Evolutionary conservation across 1,140 invertebrate genomes (phyloP).

Genomic region (Caenorhabditis brenneri): DNA sequence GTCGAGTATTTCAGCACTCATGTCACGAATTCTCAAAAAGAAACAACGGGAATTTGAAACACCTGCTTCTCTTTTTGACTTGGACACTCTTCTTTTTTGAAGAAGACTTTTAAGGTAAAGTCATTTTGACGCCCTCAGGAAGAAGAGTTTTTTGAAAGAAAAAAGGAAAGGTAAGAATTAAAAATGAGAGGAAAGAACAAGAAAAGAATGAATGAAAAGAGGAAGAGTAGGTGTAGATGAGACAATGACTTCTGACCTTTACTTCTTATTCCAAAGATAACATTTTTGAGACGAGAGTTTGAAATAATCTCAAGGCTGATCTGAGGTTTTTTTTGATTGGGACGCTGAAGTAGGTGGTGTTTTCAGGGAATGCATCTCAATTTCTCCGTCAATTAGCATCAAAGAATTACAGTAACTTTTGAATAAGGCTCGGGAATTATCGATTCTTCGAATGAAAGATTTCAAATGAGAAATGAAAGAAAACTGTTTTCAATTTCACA

Average conservation of each 20-base stretch:
- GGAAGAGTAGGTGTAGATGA: not conserved
- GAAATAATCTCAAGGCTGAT: not conserved
- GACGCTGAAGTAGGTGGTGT: too few species aligned
- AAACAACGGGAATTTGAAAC: not conserved
- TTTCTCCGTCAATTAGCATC: too few species aligned
- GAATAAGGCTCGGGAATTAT: too few species aligned
- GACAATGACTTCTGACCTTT: not conserved
- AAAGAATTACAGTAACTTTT: too few species aligned
- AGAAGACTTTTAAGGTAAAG: not conserved
- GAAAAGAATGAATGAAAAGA: not conserved
- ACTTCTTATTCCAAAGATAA: not conserved
- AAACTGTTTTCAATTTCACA: not conserved
- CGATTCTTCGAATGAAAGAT: not conserved
- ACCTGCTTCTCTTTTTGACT: not conserved
- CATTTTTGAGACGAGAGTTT: not conserved
- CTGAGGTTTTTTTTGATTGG: not conserved
- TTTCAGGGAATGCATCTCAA: too few species aligned
- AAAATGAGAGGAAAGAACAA: not conserved
- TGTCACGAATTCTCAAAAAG: too few species aligned
- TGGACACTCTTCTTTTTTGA: not conserved
- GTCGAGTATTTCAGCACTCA: not conserved
- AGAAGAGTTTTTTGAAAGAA: not conserved
- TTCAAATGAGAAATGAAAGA: not conserved
- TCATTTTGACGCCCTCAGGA: not conserved
- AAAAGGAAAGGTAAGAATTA: not conserved